These are phyloP conservation scores for Mylabris phalerata DNA, from an alignment of 1,140 invertebrate genomes.

Conservation along the genomic window DNA sequence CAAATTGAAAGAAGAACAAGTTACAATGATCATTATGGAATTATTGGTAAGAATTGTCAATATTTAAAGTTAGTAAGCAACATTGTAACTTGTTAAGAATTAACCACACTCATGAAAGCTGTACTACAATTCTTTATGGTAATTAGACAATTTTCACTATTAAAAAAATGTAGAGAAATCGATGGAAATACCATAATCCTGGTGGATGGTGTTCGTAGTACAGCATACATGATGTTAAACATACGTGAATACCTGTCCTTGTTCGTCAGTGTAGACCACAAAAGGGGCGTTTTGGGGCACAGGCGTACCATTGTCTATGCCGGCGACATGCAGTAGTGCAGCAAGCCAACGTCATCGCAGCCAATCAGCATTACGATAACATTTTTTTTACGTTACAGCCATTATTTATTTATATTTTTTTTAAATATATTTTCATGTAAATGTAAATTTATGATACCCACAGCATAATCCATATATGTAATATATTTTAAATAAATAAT, in stretches of 20 bases:
- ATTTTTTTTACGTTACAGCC: slow-evolving; percentile 37
- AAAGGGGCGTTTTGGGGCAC: slow-evolving; percentile 81
- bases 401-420: slow-evolving; percentile 23
- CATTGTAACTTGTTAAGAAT: slow-evolving; percentile 31
- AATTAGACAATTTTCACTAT: background rate
- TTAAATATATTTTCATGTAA: background rate
- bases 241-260: slow-evolving; percentile 79
- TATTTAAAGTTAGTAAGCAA: no score
- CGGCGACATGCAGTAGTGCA: slow-evolving; percentile 43
- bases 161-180: background rate
- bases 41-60: no score
- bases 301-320: slow-evolving; percentile 43
- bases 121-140: slow-evolving; percentile 18
- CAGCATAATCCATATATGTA: no score
- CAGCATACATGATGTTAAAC: slow-evolving; percentile 39
- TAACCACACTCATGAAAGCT: slow-evolving; percentile 28
- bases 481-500: no score
- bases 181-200: background rate
- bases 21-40: slow-evolving; percentile 9
- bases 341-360: slow-evolving; percentile 44
- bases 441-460: background rate
- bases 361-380: slow-evolving; percentile 42
- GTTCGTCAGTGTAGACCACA: slow-evolving; percentile 91
- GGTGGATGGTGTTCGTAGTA: slow-evolving; percentile 25
- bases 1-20: slow-evolving; percentile 16